Evolutionary conservation across 2,888 invertebrate genomes (phyloP).

Genomic region (Synergus gifuensis): DNA sequence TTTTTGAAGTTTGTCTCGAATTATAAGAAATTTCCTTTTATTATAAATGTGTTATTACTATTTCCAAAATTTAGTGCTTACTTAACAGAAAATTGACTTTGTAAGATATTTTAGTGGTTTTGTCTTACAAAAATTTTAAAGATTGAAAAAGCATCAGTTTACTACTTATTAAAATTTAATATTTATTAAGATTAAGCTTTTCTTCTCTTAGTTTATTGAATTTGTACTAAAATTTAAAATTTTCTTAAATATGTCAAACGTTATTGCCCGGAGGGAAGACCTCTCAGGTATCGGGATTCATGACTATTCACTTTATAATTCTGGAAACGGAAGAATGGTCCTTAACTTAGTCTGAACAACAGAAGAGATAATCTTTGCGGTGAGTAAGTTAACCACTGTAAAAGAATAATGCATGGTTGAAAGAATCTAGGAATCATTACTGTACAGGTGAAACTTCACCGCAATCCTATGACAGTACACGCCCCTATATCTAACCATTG

Average conservation of each 20-base stretch:
- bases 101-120: too few species aligned
- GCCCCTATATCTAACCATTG: constrained; percentile 5
- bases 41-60: too few species aligned
- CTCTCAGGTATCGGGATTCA: background rate
- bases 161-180: too few species aligned
- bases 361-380: constrained; percentile 31
- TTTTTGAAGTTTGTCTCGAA: too few species aligned
- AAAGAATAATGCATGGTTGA: background rate
- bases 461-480: constrained; percentile 12
- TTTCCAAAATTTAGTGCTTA: too few species aligned
- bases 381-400: constrained; percentile 14
- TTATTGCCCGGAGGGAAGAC: background rate
- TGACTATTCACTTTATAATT: background rate
- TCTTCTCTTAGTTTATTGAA: background rate
- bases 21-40: too few species aligned
- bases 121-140: too few species aligned
- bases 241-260: background rate
- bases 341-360: background rate
- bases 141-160: too few species aligned
- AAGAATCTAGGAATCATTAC: constrained; percentile 4
- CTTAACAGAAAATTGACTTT: too few species aligned
- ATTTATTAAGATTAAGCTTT: too few species aligned
- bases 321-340: background rate
- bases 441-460: background rate
- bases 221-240: background rate